phyloP scores from a whole-genome alignment of 2,113 vertebrate genomes.

The Aplodontia rufa region DNA sequence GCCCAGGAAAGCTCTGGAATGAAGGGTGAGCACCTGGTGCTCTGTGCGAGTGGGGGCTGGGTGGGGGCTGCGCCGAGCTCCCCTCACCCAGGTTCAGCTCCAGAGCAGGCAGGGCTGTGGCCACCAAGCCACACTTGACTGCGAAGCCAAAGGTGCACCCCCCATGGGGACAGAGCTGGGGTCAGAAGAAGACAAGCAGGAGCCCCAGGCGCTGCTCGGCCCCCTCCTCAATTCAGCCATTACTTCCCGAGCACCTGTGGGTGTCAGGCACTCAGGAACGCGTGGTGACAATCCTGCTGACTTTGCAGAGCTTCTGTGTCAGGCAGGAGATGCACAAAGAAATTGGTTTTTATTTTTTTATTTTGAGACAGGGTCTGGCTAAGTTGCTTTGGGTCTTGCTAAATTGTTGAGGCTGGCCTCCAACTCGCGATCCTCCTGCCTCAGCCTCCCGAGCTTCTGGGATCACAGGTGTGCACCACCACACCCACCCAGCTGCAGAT shows the following conservation, averaged over 20 bases:
- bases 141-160: rapidly evolving
- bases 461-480: too few species aligned
- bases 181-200: background rate
- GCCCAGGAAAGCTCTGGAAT: background rate
- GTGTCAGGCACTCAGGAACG: rapidly evolving
- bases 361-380: background rate
- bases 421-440: too few species aligned
- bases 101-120: background rate
- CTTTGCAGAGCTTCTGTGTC: too few species aligned
- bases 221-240: rapidly evolving
- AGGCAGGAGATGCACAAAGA: too few species aligned
- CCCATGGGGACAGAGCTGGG: background rate
- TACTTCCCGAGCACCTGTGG: background rate
- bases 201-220: rapidly evolving
- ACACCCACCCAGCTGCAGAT: background rate
- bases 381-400: too few species aligned
- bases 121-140: background rate
- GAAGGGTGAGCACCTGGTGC: background rate
- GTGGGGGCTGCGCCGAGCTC: background rate
- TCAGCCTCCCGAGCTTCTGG: too few species aligned
- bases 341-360: background rate
- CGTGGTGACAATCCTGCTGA: rapidly evolving
- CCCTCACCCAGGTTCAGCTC: background rate
- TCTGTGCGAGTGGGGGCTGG: background rate
- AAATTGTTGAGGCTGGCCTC: too few species aligned